Percentiles rank a stretch among this genome's conserved stretches.
These are phyloP conservation scores for Microchrysa polita DNA, from an alignment of 2,888 invertebrate genomes.

Conservation along the genomic window DNA sequence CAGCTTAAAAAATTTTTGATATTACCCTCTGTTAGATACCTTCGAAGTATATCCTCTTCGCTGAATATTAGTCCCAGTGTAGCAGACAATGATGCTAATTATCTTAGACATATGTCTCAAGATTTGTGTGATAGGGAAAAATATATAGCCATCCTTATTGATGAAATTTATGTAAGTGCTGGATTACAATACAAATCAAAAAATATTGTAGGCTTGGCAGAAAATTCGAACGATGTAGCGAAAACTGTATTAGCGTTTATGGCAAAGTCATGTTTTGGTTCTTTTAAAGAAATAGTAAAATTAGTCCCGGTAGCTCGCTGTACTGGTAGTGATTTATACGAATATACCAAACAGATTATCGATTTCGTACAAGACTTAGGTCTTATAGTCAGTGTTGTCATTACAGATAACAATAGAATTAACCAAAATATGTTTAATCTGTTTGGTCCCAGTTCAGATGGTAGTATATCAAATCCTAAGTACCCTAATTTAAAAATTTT, in stretches of 20 bases:
- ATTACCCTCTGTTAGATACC: neutral
- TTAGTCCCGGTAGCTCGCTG: neutral
- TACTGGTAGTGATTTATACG: neutral
- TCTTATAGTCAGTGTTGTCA: neutral
- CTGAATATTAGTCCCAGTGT: neutral
- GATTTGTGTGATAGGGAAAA: neutral
- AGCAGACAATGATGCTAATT: neutral
- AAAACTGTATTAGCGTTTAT: neutral
- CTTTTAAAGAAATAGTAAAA: conserved; percentile 11
- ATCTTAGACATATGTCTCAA: neutral
- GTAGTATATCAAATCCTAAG: neutral
- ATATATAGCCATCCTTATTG: neutral
- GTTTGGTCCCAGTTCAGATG: neutral
- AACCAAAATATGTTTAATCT: neutral
- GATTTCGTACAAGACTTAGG: neutral
- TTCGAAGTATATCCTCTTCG: neutral
- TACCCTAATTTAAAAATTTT: neutral
- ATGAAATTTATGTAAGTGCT: neutral
- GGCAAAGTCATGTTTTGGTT: neutral
- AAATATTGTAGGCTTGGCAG: neutral
- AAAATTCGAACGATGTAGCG: neutral
- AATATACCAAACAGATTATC: neutral
- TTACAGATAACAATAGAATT: neutral
- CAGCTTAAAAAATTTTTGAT: neutral
- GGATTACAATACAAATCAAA: neutral